Conservation (phyloP, 2,113 vertebrate genomes). For the Recurvirostra avosetta region DNA sequence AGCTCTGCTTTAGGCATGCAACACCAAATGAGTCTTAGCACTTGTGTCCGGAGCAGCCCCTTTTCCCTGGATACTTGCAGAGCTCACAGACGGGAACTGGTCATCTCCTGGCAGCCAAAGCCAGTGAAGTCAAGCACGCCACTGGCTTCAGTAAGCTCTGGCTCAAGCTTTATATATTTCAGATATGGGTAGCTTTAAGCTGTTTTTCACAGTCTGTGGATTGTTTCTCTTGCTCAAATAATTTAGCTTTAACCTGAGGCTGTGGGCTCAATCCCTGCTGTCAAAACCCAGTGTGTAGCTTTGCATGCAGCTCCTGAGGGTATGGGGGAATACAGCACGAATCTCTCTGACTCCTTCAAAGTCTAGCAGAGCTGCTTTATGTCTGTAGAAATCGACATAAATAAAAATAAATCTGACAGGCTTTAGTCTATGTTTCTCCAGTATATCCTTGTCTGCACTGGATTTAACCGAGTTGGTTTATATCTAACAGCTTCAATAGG, state of each 20-base stretch:
- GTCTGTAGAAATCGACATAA: constrained; percentile 8
- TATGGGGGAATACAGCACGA: neutral
- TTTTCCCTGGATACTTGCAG: neutral
- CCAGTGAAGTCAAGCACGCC: neutral
- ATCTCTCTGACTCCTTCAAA: constrained; percentile 32
- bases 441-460: neutral
- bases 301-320: constrained; percentile 34
- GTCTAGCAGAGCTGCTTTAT: constrained; percentile 34
- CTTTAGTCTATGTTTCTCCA: neutral
- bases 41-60: neutral
- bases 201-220: neutral
- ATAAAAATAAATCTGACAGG: constrained; percentile 52
- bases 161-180: neutral
- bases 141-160: neutral
- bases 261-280: constrained; percentile 59
- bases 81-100: neutral
- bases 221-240: constrained; percentile 59
- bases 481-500: neutral
- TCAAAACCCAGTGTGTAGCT: constrained; percentile 28
- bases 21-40: fast-evolving
- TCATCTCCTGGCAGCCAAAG: neutral
- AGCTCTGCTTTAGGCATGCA: neutral
- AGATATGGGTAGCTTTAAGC: constrained; percentile 3
- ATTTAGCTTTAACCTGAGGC: constrained; percentile 53
- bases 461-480: neutral